phyloP scores from a whole-genome alignment of 2,888 invertebrate genomes.

The Catocala nupta region DNA sequence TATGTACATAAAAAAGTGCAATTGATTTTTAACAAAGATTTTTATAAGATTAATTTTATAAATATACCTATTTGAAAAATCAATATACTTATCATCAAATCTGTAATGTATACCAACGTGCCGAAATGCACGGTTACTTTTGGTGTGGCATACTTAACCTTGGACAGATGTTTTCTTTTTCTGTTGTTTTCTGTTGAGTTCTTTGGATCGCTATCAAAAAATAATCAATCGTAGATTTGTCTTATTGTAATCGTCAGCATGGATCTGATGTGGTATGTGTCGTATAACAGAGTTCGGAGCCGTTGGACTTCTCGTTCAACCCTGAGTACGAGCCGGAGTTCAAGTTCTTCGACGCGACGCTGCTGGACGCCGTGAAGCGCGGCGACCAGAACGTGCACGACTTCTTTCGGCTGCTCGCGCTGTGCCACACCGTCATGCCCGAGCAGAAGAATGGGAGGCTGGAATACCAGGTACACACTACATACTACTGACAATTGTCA shows the following conservation, averaged over 20 bases:
- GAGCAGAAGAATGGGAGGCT: slow-evolving; percentile 94
- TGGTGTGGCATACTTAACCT: too few relatives aligned
- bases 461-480: slow-evolving; percentile 90
- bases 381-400: slow-evolving; percentile 92
- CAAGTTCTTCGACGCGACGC: slow-evolving; percentile 95
- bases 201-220: too few relatives aligned
- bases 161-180: too few relatives aligned
- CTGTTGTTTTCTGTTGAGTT: too few relatives aligned
- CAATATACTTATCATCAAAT: too few relatives aligned
- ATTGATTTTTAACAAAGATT: too few relatives aligned
- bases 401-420: slow-evolving; percentile 96
- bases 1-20: too few relatives aligned
- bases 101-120: too few relatives aligned
- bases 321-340: slow-evolving; percentile 96
- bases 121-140: too few relatives aligned
- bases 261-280: slow-evolving; percentile 17
- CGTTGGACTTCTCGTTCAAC: slow-evolving; percentile 98
- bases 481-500: background rate
- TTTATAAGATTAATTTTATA: too few relatives aligned
- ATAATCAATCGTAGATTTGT: slow-evolving; percentile 44
- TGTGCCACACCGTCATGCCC: slow-evolving; percentile 99
- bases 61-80: too few relatives aligned
- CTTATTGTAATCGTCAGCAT: slow-evolving; percentile 5
- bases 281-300: slow-evolving; percentile 89
- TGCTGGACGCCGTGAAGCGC: slow-evolving; percentile 93